Percentiles rank a stretch among this genome's conserved stretches.
phyloP scores from a whole-genome alignment of 2,797 vertebrate genomes.

The Enteromius unitaeniatus region DNA sequence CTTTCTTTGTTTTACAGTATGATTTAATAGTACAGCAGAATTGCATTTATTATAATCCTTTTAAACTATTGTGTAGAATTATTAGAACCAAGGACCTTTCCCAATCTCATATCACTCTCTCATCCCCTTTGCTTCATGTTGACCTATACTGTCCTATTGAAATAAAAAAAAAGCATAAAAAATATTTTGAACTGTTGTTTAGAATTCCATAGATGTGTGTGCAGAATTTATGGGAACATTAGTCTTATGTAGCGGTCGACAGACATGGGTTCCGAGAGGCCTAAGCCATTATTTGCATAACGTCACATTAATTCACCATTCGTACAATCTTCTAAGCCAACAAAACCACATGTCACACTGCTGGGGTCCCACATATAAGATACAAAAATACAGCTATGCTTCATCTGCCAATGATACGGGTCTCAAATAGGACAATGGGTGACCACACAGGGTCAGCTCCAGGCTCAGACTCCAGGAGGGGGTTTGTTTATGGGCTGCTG shows the following conservation, averaged over 20 bases:
- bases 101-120: too few relatives aligned
- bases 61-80: too few relatives aligned
- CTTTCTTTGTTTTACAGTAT: too few relatives aligned
- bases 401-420: constrained; percentile 11
- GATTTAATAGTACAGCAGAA: too few relatives aligned
- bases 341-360: neutral
- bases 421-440: neutral
- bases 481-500: constrained; percentile 41
- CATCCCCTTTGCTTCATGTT: too few relatives aligned
- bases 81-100: too few relatives aligned
- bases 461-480: constrained; percentile 10
- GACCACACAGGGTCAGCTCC: constrained; percentile 46
- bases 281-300: neutral
- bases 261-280: neutral
- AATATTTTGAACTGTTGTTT: neutral
- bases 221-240: neutral
- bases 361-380: constrained; percentile 29
- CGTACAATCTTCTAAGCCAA: neutral
- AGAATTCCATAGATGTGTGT: neutral
- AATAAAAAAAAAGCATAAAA: too few relatives aligned
- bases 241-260: too few relatives aligned
- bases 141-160: too few relatives aligned
- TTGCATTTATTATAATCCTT: too few relatives aligned
- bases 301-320: constrained; percentile 2
- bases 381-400: constrained; percentile 6